phyloP scores from a whole-genome alignment of 2,113 vertebrate genomes.

The Pachypanchax playfairii region DNA sequence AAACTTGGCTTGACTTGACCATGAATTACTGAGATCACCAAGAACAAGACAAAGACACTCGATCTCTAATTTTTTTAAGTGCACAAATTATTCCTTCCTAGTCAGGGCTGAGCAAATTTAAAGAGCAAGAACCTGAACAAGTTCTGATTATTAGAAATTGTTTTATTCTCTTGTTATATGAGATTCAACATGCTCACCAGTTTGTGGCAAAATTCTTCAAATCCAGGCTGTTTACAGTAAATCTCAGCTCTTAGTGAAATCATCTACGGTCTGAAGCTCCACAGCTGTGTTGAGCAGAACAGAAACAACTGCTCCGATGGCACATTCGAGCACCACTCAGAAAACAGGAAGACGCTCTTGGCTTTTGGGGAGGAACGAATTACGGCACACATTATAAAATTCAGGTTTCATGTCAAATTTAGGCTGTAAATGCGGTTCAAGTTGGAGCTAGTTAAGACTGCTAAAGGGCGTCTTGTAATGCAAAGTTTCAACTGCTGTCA shows the following conservation, averaged over 20 bases:
- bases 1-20: too few relatives aligned
- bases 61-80: not conserved
- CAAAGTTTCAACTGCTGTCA: too few relatives aligned
- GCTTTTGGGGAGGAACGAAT: too few relatives aligned
- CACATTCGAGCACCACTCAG: not conserved
- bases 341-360: not conserved
- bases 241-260: slow-evolving; percentile 9
- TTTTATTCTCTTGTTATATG: too few relatives aligned
- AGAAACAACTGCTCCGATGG: not conserved
- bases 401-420: not conserved
- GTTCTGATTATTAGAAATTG: too few relatives aligned
- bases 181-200: too few relatives aligned
- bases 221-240: slow-evolving; percentile 14
- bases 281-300: slow-evolving; percentile 3
- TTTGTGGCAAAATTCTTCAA: not conserved
- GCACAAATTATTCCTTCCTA: not conserved
- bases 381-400: too few relatives aligned
- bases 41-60: slow-evolving; percentile 1
- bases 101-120: not conserved
- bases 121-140: too few relatives aligned
- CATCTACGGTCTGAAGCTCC: slow-evolving; percentile 2
- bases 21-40: slow-evolving; percentile 5
- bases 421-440: not conserved
- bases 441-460: not conserved
- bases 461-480: too few relatives aligned